Base-by-base conservation (phyloP, 2,113 vertebrate genomes). In the Paradoxurus hermaphroditus region DNA sequence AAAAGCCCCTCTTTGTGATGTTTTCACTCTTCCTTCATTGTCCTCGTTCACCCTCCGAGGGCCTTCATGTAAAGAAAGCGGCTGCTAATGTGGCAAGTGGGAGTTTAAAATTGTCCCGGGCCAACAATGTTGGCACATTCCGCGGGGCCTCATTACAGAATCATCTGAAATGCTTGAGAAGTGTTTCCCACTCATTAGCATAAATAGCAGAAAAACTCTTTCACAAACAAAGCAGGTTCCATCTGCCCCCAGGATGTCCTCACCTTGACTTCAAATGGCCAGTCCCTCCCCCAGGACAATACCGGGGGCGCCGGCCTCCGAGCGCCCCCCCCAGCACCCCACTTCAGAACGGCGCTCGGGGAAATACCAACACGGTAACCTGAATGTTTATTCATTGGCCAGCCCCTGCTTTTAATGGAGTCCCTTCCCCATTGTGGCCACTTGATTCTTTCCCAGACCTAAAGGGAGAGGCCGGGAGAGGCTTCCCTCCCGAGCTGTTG, bases 1-100 rank as follows among this genome's bases (percentile, higher is more conserved):
- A 99, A 99, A 99, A 99, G 99, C 98, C 98, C 97, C 94, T 99
- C 99, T 99, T 99, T 99, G 99, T 99, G 99, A 99, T 99, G 99
- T 99, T 99, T 99, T 99, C 99, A 98, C 99, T 99, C 99, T 99
- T 96, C 98, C 99, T 98, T 99, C 99, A 99, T 99, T 99, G 99
- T 99, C 99, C 99, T 99, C 98, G 98, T 99, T 99, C 98, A 97
- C 98, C 98, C 99, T 98, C 99, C 96, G 84, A 98, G 98, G 97
- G 98, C 98, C 98, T 98, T 98, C 98, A 98, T 99, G 99, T 99
- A 99, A 99, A 99, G 99, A 99, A 99, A 99, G 99, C 99, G 99
- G 99, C 99, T 99, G 99, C 99, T 99, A 99, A 99, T 99, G 99
- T 99, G 99, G 99, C 98, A 99, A 99, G 99, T 99, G 99, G 99